Percentiles rank a stretch among this genome's conserved stretches.
Conservation (phyloP, 2,113 vertebrate species). For the Hypocryptadius cinnamomeus region DNA sequence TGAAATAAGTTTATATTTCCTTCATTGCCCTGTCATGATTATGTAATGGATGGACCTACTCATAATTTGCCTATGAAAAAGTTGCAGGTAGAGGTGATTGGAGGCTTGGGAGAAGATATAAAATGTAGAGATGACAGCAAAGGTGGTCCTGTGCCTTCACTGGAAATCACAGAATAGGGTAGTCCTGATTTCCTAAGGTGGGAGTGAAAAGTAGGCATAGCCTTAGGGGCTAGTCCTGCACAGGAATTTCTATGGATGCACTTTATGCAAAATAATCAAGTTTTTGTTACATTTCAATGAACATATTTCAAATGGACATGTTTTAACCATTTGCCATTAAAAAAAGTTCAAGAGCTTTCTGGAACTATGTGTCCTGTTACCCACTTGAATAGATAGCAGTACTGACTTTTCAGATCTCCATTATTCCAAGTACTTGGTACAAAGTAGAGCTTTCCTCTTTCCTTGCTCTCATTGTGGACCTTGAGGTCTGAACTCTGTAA, state of each 20-base stretch:
- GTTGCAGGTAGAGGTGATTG: background rate
- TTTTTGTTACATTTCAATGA: background rate
- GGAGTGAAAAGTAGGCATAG: background rate
- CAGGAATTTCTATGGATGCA: background rate
- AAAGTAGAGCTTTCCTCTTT: background rate
- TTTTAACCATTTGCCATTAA: background rate
- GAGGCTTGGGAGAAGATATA: background rate
- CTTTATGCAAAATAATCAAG: background rate
- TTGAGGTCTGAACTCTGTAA: slow-evolving; percentile 8
- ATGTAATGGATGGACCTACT: background rate
- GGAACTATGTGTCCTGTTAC: background rate
- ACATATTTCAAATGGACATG: background rate
- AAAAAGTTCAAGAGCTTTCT: background rate
- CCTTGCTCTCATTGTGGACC: background rate
- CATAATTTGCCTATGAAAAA: background rate
- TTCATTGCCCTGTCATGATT: background rate
- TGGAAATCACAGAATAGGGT: background rate
- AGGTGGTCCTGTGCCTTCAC: background rate
- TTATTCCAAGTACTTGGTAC: background rate
- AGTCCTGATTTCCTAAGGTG: background rate
- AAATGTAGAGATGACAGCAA: background rate
- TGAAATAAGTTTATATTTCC: background rate
- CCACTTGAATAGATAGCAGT: background rate
- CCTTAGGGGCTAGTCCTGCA: background rate
- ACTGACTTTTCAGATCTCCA: background rate